Percentiles rank a stretch among this genome's conserved stretches.
Conservation (phyloP, 2,888 invertebrate genomes). For the Philereme transversata region DNA sequence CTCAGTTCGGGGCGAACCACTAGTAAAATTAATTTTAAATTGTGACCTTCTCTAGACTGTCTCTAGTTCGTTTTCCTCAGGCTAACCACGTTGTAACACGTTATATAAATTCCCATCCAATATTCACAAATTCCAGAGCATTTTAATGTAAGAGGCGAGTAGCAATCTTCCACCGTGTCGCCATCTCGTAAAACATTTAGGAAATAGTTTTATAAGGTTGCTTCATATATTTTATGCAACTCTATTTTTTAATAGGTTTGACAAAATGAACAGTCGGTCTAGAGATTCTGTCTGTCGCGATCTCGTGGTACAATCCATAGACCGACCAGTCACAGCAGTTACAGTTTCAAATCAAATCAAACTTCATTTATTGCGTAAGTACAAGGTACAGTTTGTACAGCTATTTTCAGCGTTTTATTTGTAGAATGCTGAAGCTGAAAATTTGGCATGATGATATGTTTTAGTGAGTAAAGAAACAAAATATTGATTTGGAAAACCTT, state of each 20-base stretch:
- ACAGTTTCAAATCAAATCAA: too few relatives aligned
- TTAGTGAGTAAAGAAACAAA: too few relatives aligned
- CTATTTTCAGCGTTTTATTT: too few relatives aligned
- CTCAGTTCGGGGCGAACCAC: not conserved
- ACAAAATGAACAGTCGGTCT: not conserved
- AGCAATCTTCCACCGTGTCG: conserved; percentile 70
- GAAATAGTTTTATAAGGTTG: conserved; percentile 49
- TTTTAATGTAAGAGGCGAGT: conserved; percentile 73
- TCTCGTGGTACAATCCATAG: too few relatives aligned
- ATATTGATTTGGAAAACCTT: too few relatives aligned
- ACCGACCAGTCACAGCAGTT: too few relatives aligned
- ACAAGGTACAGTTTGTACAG: too few relatives aligned
- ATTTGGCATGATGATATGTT: too few relatives aligned
- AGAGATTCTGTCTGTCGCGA: not conserved
- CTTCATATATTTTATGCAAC: conserved; percentile 3
- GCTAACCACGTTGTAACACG: conserved; percentile 55
- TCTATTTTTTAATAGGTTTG: conserved; percentile 1
- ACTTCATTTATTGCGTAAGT: too few relatives aligned
- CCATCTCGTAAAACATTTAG: conserved; percentile 56
- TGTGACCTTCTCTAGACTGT: conserved; percentile 16
- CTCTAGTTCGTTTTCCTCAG: conserved; percentile 12
- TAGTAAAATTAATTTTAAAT: not conserved
- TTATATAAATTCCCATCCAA: conserved; percentile 82
- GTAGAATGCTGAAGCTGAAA: too few relatives aligned
- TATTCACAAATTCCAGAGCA: conserved; percentile 78